Percentiles rank a stretch among this genome's conserved stretches.
Conservation (phyloP, 2,888 invertebrate species). For the Mythimna ferrago region DNA sequence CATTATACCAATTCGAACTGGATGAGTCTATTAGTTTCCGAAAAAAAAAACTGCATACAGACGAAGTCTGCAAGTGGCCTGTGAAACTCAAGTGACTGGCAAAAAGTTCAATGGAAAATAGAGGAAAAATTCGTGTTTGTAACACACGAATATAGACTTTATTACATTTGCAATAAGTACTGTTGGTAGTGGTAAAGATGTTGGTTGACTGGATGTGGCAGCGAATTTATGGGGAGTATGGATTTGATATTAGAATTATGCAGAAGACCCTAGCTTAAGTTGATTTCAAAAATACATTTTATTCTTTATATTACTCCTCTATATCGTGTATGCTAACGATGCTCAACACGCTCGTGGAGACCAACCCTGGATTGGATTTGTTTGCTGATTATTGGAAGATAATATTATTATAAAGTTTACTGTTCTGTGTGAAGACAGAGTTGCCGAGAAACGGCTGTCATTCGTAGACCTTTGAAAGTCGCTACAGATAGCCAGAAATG, state of each 20-base stretch:
- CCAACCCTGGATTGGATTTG: no score
- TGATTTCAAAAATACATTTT: background rate
- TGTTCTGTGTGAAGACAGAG: no score
- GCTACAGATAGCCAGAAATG: no score
- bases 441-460: no score
- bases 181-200: background rate
- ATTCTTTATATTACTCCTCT: background rate
- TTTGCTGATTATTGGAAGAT: no score
- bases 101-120: conserved; percentile 24
- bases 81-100: conserved; percentile 18
- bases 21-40: conserved; percentile 20
- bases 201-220: conserved; percentile 29
- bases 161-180: conserved; percentile 34
- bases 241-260: conserved; percentile 12
- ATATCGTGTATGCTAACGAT: no score
- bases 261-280: background rate
- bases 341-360: no score
- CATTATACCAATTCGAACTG: conserved; percentile 27
- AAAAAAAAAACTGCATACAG: conserved; percentile 26
- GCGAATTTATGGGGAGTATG: background rate
- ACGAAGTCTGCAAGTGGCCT: conserved; percentile 37
- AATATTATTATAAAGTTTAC: no score
- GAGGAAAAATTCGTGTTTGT: conserved; percentile 8
- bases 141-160: conserved; percentile 41
- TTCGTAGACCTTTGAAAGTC: no score